A percentile compares a stretch with the other conserved stretches of the same genome.
These are phyloP conservation scores for Philhelius pedissequus DNA, from an alignment of 2,888 invertebrate genomes.

Conservation along the genomic window DNA sequence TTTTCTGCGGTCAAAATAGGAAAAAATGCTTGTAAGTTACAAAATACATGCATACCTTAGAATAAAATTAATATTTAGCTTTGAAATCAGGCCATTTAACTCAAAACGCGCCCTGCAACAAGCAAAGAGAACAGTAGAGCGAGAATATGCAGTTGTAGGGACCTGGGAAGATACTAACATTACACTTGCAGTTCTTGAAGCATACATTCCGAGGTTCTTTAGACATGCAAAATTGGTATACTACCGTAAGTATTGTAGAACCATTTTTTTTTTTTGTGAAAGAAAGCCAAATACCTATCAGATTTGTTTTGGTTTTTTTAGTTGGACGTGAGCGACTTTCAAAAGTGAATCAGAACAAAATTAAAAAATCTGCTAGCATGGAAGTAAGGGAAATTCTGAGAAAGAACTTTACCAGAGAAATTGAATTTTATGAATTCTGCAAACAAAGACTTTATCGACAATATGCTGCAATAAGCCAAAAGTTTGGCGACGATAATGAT, in stretches of 20 bases:
- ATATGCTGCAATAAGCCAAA: slow-evolving; percentile 83
- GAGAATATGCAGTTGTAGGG: slow-evolving; percentile 93
- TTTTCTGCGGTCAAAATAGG: slow-evolving; percentile 93
- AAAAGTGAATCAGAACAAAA: slow-evolving; percentile 87
- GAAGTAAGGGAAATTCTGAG: slow-evolving; percentile 90
- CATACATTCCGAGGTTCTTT: slow-evolving; percentile 91
- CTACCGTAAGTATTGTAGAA: slow-evolving; percentile 86
- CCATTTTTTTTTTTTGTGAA: background rate
- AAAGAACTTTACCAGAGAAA: slow-evolving; percentile 91
- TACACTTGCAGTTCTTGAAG: slow-evolving; percentile 89
- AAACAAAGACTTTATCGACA: slow-evolving; percentile 90
- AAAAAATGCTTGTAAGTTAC: slow-evolving; percentile 86
- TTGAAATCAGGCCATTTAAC: slow-evolving; percentile 86
- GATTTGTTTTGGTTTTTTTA: slow-evolving; percentile 68
- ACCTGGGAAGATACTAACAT: slow-evolving; percentile 92
- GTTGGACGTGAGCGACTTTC: slow-evolving; percentile 76
- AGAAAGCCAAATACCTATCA: background rate
- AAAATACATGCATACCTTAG: background rate
- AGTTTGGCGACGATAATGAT: slow-evolving; percentile 71
- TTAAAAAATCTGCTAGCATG: slow-evolving; percentile 80
- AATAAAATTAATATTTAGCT: background rate
- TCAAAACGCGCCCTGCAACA: slow-evolving; percentile 88
- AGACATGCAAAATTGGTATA: slow-evolving; percentile 87
- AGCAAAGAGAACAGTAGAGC: slow-evolving; percentile 91
- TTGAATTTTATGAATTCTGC: slow-evolving; percentile 95